Evolutionary conservation across 1,140 invertebrate genomes (phyloP).

Genomic region (Leptinotarsa defecta): DNA sequence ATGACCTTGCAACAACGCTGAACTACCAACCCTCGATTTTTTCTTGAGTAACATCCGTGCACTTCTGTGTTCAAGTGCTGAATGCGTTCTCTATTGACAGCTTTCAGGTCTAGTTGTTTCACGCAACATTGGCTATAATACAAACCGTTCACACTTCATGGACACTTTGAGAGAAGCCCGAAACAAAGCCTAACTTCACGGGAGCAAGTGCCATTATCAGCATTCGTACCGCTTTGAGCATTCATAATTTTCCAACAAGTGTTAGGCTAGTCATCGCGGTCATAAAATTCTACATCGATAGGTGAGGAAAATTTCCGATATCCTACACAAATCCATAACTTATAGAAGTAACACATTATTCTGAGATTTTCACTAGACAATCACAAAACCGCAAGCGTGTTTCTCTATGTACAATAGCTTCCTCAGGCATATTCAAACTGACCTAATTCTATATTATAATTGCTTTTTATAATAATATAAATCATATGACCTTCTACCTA

Average conservation of each 20-base stretch:
- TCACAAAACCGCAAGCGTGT: no score
- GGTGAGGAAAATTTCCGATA: no score
- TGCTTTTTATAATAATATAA: no score
- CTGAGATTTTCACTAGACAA: no score
- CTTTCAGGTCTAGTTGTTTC: constrained; percentile 2
- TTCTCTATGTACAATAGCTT: no score
- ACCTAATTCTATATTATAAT: no score
- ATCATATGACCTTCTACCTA: no score
- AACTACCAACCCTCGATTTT: background rate
- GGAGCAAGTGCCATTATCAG: constrained; percentile 7
- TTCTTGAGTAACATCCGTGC: background rate
- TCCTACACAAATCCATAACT: no score
- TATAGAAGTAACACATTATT: no score
- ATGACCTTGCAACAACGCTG: background rate
- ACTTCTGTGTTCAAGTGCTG: background rate
- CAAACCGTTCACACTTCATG: constrained; percentile 13
- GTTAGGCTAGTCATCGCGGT: background rate
- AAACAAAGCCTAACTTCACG: background rate
- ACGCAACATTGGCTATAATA: constrained; percentile 10
- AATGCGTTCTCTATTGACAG: background rate
- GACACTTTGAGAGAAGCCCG: constrained; percentile 11
- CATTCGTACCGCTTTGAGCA: background rate
- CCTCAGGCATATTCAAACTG: no score
- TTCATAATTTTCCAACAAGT: background rate
- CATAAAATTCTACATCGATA: no score